Conservation (phyloP, 2,888 invertebrate species). For the Hofmannophila pseudospretella region DNA sequence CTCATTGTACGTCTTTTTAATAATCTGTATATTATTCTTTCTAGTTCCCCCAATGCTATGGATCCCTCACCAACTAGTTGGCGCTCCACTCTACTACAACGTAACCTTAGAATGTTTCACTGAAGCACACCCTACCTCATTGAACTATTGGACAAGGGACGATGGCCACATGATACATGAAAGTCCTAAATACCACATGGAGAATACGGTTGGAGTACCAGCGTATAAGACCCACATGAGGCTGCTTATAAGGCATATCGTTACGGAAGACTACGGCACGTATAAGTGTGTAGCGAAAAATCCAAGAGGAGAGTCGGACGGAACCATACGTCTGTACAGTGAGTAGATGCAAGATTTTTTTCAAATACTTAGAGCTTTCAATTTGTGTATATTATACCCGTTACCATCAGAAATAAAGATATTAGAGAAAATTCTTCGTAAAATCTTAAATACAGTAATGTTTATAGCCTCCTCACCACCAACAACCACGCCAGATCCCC, state of each 20-base stretch:
- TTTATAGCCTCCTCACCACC: slow-evolving; percentile 89
- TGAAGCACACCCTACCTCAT: slow-evolving; percentile 93
- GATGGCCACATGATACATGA: slow-evolving; percentile 94
- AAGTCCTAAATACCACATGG: slow-evolving; percentile 87
- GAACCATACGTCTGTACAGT: slow-evolving; percentile 93
- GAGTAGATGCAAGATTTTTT: slow-evolving; percentile 60
- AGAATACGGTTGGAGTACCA: slow-evolving; percentile 82
- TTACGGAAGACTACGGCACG: slow-evolving; percentile 88
- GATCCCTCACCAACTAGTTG: slow-evolving; percentile 94
- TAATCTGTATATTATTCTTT: slow-evolving; percentile 16
- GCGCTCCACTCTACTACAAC: slow-evolving; percentile 88
- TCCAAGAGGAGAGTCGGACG: slow-evolving; percentile 93
- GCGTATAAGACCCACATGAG: slow-evolving; percentile 93
- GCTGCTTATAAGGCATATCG: slow-evolving; percentile 86
- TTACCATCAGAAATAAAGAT: too few species aligned
- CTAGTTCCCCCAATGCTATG: slow-evolving; percentile 95
- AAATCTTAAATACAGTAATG: too few species aligned
- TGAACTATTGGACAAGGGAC: slow-evolving; percentile 94
- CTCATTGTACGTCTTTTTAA: background rate
- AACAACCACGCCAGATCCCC: slow-evolving; percentile 87
- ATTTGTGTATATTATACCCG: background rate
- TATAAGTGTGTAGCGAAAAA: slow-evolving; percentile 94
- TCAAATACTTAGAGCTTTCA: too few species aligned
- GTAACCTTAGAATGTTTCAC: slow-evolving; percentile 93
- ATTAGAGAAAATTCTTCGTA: too few species aligned